Percentiles rank a stretch among this genome's conserved stretches.
Evolutionary conservation across 2,797 vertebrate species (phyloP).

Genomic region (Lemur catta): DNA sequence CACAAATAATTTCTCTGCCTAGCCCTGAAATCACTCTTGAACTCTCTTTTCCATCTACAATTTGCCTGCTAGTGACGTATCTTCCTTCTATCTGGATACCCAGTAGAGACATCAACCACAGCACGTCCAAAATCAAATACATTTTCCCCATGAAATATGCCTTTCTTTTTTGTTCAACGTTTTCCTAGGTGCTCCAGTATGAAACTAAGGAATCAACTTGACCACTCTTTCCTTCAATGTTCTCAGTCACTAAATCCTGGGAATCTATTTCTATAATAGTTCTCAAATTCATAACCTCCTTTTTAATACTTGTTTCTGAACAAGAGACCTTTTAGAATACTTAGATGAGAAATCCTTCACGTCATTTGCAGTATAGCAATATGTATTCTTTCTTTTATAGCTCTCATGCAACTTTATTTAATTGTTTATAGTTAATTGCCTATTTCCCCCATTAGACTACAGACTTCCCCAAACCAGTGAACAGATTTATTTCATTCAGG

Average conservation of each 20-base stretch:
- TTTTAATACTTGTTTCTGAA: slow-evolving; percentile 22
- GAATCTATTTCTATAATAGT: not conserved
- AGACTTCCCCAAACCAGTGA: not conserved
- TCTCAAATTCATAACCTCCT: not conserved
- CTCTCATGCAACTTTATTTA: not conserved
- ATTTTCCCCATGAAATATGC: not conserved
- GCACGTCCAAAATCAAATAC: not conserved
- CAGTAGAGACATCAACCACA: not conserved
- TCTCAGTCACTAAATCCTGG: not conserved
- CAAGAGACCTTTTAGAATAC: not conserved
- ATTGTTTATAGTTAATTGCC: not conserved
- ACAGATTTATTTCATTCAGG: not conserved
- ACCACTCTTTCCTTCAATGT: not conserved
- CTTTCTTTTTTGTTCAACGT: not conserved
- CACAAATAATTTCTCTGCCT: not conserved
- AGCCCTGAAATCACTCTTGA: not conserved
- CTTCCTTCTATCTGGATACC: not conserved
- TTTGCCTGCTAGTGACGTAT: not conserved
- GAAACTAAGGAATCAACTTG: not conserved
- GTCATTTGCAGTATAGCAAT: not conserved
- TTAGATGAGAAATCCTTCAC: not conserved
- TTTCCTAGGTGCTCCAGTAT: not conserved
- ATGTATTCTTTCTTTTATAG: not conserved
- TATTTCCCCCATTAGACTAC: not conserved
- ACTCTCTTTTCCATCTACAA: not conserved